phyloP scores from a whole-genome alignment of 2,888 invertebrate genomes.

The Heliothis peltigera region DNA sequence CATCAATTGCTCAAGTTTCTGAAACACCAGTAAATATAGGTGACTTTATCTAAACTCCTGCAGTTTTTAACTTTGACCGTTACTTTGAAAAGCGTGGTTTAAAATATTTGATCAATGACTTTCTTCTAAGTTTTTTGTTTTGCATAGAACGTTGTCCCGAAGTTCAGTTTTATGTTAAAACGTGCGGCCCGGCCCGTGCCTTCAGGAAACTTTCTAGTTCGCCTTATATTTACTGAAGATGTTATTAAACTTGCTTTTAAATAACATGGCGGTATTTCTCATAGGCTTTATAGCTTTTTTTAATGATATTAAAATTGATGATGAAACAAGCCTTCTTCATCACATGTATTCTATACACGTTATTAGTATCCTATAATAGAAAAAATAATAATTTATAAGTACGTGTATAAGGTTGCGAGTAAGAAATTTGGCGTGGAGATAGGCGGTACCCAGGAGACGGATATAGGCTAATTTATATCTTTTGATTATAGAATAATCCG shows the following conservation, averaged over 20 bases:
- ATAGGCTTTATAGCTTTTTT: too few species aligned
- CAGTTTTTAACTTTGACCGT: conserved; percentile 51
- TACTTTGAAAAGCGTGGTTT: conserved; percentile 46
- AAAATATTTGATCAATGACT: conserved; percentile 61
- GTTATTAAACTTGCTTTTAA: conserved; percentile 46
- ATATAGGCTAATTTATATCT: too few species aligned
- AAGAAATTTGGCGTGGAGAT: too few species aligned
- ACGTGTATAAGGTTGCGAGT: too few species aligned
- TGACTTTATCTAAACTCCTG: conserved; percentile 32
- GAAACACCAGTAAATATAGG: conserved; percentile 25
- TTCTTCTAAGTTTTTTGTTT: conserved; percentile 42
- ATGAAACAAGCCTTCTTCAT: too few species aligned
- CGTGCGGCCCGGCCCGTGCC: conserved; percentile 35
- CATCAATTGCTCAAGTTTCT: neutral
- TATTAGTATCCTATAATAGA: too few species aligned
- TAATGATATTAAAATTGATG: too few species aligned
- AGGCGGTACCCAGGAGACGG: too few species aligned
- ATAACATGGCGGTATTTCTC: conserved; percentile 8
- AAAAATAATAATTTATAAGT: too few species aligned
- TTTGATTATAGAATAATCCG: too few species aligned
- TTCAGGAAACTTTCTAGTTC: conserved; percentile 32
- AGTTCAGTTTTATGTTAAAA: conserved; percentile 55
- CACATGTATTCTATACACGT: too few species aligned
- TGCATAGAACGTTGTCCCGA: conserved; percentile 32
- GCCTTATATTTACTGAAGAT: conserved; percentile 34